phyloP scores from a whole-genome alignment of 2,797 vertebrate species.

The Ptychobarbus kaznakovi region DNA sequence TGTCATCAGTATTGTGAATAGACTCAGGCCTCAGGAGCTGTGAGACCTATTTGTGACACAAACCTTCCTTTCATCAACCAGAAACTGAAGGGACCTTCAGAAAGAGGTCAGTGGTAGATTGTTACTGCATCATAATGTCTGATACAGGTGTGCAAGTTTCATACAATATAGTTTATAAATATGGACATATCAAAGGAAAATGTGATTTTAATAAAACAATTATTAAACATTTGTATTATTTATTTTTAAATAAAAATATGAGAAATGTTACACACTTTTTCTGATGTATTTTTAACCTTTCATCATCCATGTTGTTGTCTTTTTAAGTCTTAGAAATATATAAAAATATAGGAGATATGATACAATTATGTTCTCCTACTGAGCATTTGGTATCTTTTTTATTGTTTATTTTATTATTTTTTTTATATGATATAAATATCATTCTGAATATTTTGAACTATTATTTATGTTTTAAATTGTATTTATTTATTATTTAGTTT shows the following conservation, averaged over 20 bases:
- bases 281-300: not conserved
- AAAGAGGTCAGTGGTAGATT: conserved; percentile 38
- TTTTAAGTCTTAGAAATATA: not conserved
- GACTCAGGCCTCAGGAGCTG: conserved; percentile 29
- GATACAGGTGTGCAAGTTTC: not conserved
- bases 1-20: conserved; percentile 56
- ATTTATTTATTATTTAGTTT: not conserved
- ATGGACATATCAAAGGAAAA: not conserved
- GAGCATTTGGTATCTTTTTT: not conserved
- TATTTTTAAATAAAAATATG: not conserved
- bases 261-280: not conserved
- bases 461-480: not conserved
- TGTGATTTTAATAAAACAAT: not conserved
- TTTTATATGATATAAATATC: not conserved
- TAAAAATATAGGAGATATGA: not conserved
- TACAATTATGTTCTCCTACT: not conserved
- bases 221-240: too few species aligned
- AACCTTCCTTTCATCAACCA: conserved; percentile 59
- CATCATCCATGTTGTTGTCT: not conserved
- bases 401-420: not conserved
- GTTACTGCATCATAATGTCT: conserved; percentile 3
- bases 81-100: conserved; percentile 62
- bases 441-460: not conserved
- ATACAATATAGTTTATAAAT: not conserved
- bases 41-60: conserved; percentile 66